A percentile compares a stretch with the other conserved stretches of the same genome.
phyloP scores from a whole-genome alignment of 2,888 invertebrate species.

The Venustoraphidia nigricollis region DNA sequence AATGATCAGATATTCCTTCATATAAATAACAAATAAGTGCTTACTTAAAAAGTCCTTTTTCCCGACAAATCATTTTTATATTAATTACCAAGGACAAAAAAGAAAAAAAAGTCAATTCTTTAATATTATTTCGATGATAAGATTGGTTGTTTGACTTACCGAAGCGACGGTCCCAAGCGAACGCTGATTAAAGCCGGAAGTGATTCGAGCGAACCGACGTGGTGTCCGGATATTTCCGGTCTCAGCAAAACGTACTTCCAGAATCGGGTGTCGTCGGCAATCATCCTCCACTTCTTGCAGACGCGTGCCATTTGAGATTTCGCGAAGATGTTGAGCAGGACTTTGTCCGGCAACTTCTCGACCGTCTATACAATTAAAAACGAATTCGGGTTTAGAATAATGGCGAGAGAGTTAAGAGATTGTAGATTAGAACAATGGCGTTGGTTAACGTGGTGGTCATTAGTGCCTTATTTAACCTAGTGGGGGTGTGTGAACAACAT shows the following conservation, averaged over 20 bases:
- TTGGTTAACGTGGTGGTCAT: too few relatives aligned
- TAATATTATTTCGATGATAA: too few relatives aligned
- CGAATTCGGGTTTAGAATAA: background rate
- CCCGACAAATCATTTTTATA: too few relatives aligned
- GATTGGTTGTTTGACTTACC: conserved; percentile 17
- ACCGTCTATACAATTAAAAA: conserved; percentile 52
- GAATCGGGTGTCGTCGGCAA: conserved; percentile 90
- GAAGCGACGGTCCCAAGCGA: conserved; percentile 73
- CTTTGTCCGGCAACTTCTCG: conserved; percentile 94
- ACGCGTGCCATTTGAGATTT: conserved; percentile 89
- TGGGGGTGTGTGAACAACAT: too few relatives aligned
- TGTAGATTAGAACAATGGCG: too few relatives aligned
- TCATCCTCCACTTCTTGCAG: conserved; percentile 89
- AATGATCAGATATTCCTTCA: too few relatives aligned
- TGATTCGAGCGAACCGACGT: conserved; percentile 77
- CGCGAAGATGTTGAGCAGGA: conserved; percentile 85
- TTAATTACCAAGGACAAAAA: too few relatives aligned
- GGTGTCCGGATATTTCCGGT: conserved; percentile 90
- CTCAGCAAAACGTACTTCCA: conserved; percentile 95
- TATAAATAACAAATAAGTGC: too few relatives aligned
- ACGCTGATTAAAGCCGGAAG: conserved; percentile 76
- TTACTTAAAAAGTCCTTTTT: too few relatives aligned
- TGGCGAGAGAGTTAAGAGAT: too few relatives aligned
- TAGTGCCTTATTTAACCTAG: too few relatives aligned
- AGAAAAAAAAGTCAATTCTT: too few relatives aligned